Evolutionary conservation across 2,888 invertebrate species (phyloP), one percentile per base, ranked within the genome.

Genomic region (Chaitophorus viminalis): DNA sequence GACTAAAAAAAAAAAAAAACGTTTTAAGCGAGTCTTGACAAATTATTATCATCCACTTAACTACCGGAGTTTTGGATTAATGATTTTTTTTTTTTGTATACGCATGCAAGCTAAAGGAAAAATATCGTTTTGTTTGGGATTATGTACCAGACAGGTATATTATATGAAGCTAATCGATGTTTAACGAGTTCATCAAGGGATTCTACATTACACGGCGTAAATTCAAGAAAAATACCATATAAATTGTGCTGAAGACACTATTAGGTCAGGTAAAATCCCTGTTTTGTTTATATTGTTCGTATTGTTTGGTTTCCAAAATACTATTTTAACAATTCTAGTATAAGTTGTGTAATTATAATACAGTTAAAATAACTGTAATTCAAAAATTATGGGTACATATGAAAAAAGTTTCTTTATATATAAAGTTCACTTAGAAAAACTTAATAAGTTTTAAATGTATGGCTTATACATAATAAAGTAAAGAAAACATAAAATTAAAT

Each of bases 41-140:
- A 87, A 87, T 87, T 87, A 87, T 81, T 81, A 87, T 87, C 87
- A 46, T 81, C 79, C 87, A 74, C 81, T 87, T 72, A 65, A 87
- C 87, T 87, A 87, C 87, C 81, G 87, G 87, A 87, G 81, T 87
- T 87, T 87, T 79, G 87, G 74, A 87, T 81, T 87, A 87, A 87
- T 87, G 87, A 87, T 81, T 81, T 81, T 87, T 83, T 84, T 39
- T 54, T 54, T 54, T 54, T 31, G 29, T 77, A 52, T 77, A 72
- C 36, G 52, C 52, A 54, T 36, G 18, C 46, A 36, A 70, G 65
- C 31, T 70, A 17, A 52, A 76, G 77, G 52, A 21, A 85, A 85
- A 60, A 74, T 79, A 87, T 87, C 75, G 87, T 87, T 81, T 74
- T 74, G 81, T 87, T 87, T 87, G 87, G 81, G 87, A 81, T 81